Evolutionary conservation across 1,140 invertebrate genomes (phyloP), one percentile per base, ranked within the genome.

Genomic region (Calycopis cecrops): DNA sequence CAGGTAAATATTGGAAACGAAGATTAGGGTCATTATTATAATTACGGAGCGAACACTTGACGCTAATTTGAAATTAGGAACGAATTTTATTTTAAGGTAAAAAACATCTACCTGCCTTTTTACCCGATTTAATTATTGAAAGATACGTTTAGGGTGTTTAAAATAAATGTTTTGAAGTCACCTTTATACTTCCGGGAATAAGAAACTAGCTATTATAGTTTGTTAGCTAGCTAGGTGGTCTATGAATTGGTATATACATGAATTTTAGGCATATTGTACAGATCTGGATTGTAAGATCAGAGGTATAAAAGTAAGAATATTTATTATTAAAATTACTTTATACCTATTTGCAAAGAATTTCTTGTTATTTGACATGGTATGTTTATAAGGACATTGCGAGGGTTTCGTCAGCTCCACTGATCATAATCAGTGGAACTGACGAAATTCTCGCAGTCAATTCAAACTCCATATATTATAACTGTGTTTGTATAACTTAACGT

Each of bases 21-120:
- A 67, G 55, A 83, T 82, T 78, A 74, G 68, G 64, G 57, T 71
- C 67, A 85, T 85, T 82, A 78, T 72, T 54, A 73, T 85, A 85
- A 85, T 85, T 83, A 85, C 74, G 79, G 74, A 76, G 75, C 55
- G 75, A 81, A 76, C 73, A 79, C 57, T 71, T 55, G 55, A 55
- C 72, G 59, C 65, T 69, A 69, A 71, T 79, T 69, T 16, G 52
- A 60, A 68, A 70, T 75, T 68, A 76, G 60, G 47, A 48, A 55
- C 51, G 60, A 67, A 52, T 64, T 66, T 68, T 64, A 28, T 28
- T 28, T 28, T 28, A 6, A 28, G 21, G 21, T 28, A 28, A 28
- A 28, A 28, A 28, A 28, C 6, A 28, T 44, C 40, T 44, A 44
- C 40, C 40, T 44, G 40, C 12, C 16, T 44, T 44, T 16, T 44